Evolutionary conservation across 2,888 invertebrate genomes (phyloP), one percentile per base, ranked within the genome.

Genomic region (Drosophila setosimentum): DNA sequence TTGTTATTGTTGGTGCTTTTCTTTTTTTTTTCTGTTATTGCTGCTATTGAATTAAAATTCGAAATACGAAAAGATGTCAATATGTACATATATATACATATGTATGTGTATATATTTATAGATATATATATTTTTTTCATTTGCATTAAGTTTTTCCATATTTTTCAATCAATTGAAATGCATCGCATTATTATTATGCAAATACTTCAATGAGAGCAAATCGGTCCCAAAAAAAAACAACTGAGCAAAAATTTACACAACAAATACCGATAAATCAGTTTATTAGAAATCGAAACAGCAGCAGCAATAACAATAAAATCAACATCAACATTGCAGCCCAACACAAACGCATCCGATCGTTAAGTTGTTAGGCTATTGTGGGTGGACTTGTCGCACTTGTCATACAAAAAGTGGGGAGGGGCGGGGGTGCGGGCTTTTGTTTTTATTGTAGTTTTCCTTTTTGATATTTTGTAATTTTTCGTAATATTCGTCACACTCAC

Each of bases 321-420:
- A 57, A 29, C 37, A 29, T 40, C 16, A 16, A 10, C 18, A 18
- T 29, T 18, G 6, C 24, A 45, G n/a, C 7, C 7, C 27, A 27
- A 24, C 30, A 32, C 48, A 51, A 42, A 7, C 40, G 16, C n/a
- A 40, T n/a, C 33, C 29, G 68, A 68, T 68, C 68, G 10, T 37
- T 63, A 11, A 55, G 37, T 16, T 24, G 6, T 24, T 21, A 24
- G 10, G 24, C 35, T 54, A 18, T 45, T 45, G 45, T 16, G 3
- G 21, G 7, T 49, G 8, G 24, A 27, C 49, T 33, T 27, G n/a
- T 24, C 32, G 10, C 40, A 13, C 18, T 8, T n/a, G 50, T n/a
- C n/a, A 54, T n/a, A 27, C 11, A 11, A 11, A 27, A 18, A 37
- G 16, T 6, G 16, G 16, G 33, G 5, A 2, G 13, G 33, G 33